Evolutionary conservation across 2,113 vertebrate species (phyloP), one percentile per base, ranked within the genome.

Genomic region (Abramis brama): DNA sequence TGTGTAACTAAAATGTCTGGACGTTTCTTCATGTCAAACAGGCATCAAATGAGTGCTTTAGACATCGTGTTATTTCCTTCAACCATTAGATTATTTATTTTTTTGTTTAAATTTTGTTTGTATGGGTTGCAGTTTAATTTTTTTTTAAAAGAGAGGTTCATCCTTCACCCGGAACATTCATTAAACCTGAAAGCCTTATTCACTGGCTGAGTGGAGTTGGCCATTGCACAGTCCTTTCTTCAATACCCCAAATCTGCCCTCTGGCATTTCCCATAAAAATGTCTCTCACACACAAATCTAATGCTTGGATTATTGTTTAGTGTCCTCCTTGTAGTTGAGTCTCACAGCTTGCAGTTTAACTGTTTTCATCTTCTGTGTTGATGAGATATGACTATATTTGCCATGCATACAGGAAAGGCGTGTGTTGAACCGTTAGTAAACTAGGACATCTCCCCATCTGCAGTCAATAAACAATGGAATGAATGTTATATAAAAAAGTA

Each of bases 401-500:
- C 25, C 45, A 39, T 52, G 30, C 71, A 36, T 4, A 57, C 64
- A 71, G 70, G 43, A 76, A 23, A 7, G 83, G 80, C 66, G 85
- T 70, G 77, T 62, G 33, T 73, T 74, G 74, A 50, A 30, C 25
- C 68, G 64, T 76, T 71, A 33, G 50, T 47, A 70, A 84, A 87
- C 55, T 80, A 30, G 57, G 74, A 74, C 60, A 81, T 36, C 74
- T 59, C 55, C 23, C 62, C 84, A 89, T 89, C 85, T 90, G 87
- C 39, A 55, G 25, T 17, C 50, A 86, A 84, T 86, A 88, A 89
- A 84, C 2, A 10, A n/a, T 59, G 68, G 84, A 89, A 86, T 88
- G 30, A 47, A 88, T 33, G 79, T 82, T 86, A 81, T 55, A 77
- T 59, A 23, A 82, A 84, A 13, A 52, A n/a, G 75, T 76, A 71